phyloP scores from a whole-genome alignment of 2,113 vertebrate species.

The Nyctereutes procyonoides region DNA sequence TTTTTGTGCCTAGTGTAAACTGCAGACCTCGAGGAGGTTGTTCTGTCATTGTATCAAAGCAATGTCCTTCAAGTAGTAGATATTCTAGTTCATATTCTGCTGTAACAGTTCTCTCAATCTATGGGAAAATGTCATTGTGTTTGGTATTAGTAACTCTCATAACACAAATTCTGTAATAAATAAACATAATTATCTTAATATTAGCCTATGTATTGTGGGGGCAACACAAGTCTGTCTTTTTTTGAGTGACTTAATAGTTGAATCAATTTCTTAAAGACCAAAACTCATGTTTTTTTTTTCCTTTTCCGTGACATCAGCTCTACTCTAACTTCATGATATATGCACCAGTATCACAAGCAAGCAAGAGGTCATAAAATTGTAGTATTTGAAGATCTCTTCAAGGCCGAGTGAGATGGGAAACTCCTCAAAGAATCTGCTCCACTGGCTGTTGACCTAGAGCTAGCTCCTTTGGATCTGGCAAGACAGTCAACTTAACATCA shows the following conservation, averaged over 20 bases:
- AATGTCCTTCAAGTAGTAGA: slow-evolving; percentile 96
- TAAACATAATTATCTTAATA: neutral
- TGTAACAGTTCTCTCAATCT: slow-evolving; percentile 90
- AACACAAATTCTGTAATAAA: neutral
- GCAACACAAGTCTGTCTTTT: neutral
- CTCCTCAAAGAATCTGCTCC: neutral
- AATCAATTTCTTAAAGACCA: neutral
- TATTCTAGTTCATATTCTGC: slow-evolving; percentile 97
- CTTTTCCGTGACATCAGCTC: neutral
- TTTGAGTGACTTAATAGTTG: neutral
- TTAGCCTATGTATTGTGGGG: neutral
- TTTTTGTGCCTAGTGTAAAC: slow-evolving; percentile 95
- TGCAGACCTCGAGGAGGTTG: slow-evolving; percentile 95
- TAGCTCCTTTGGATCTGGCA: neutral
- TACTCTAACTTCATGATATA: too few species aligned
- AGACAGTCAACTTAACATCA: neutral
- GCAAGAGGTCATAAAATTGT: neutral
- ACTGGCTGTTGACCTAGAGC: neutral
- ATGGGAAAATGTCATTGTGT: slow-evolving; percentile 46
- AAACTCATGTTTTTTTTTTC: neutral
- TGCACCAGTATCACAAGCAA: neutral
- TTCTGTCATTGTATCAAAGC: slow-evolving; percentile 92
- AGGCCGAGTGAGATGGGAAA: neutral
- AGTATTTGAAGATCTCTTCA: neutral
- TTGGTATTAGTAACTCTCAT: neutral